Conservation (phyloP, 2,888 invertebrate species). For the Euplexia lucipara region DNA sequence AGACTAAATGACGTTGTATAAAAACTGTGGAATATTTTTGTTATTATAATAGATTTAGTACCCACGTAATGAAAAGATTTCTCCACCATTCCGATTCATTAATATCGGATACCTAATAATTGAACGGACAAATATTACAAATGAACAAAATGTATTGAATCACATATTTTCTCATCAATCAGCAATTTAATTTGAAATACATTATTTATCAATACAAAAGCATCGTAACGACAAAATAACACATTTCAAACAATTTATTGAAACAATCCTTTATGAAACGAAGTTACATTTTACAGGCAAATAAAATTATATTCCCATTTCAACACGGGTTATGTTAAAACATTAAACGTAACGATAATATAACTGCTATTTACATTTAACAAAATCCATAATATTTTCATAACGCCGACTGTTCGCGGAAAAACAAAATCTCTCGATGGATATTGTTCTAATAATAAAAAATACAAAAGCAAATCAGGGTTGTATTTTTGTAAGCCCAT, state of each 20-base stretch:
- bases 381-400: constrained; percentile 42
- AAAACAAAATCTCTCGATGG: constrained; percentile 20
- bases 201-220: constrained; percentile 21
- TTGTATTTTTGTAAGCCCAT: constrained; percentile 47
- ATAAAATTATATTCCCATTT: constrained; percentile 32
- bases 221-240: constrained; percentile 18
- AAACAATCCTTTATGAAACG: constrained; percentile 9
- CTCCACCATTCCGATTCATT: background rate
- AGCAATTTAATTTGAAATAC: constrained; percentile 21
- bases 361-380: constrained; percentile 37
- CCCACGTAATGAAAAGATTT: background rate
- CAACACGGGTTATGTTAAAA: constrained; percentile 15
- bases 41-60: background rate
- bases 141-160: background rate
- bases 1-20: too few relatives aligned
- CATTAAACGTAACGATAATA: constrained; percentile 22
- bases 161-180: constrained; percentile 16
- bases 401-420: constrained; percentile 19
- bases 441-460: constrained; percentile 36
- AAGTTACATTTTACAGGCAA: constrained; percentile 28
- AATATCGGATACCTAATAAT: background rate
- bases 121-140: background rate
- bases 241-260: constrained; percentile 33
- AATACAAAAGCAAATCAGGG: constrained; percentile 33
- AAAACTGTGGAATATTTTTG: too few relatives aligned